Base-by-base conservation (phyloP, 2,888 invertebrate genomes). In the Serripes groenlandicus region DNA sequence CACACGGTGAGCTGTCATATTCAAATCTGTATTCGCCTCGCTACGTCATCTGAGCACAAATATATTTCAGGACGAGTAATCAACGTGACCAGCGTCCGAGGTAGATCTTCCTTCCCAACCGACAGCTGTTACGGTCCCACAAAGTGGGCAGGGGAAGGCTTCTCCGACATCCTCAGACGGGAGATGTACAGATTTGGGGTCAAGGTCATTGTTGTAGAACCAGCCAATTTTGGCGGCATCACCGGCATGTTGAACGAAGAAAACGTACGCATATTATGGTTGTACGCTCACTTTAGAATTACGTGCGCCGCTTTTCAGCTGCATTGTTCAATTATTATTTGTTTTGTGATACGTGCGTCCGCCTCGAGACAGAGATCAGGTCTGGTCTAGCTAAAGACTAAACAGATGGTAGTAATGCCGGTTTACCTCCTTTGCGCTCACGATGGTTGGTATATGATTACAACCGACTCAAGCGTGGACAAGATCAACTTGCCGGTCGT, bases 71-170 rank as follows among this genome's bases (percentile, higher is more conserved):
- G 94, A 52, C 89, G 95, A 56, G 90, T 95, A 54, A 88, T 95
- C 7, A 93, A 93, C 30, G 91, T 94, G 1, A 91, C 93, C 18
- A 93, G 93, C 70, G 92, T 93, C 0, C 90, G 92, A 35, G 94
- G 94, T 32, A 79, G 93, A 34, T 78, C 93, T 60, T 90, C 88
- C 0, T 32, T 62, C 42, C 85, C 88, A 3, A 52, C 78, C 4
- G 77, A 82, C 56, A 80, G 70, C 23, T 73, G 81, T 3, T 91
- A 91, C 75, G 68, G 62, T 0, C 78, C 81, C n/a, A 83, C 88
- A 21, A 90, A 90, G 69, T 90, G 69, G 75, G 90, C 88, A 5
- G 81, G 78, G 0, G 90, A 90, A 66, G 81, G 83, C 7, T 89
- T 90, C 28, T 86, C 88, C 3, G 89, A 90, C 60, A 78, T 81